Conservation (phyloP, 2,113 vertebrate species). For the Gnathonemus longibarbis region DNA sequence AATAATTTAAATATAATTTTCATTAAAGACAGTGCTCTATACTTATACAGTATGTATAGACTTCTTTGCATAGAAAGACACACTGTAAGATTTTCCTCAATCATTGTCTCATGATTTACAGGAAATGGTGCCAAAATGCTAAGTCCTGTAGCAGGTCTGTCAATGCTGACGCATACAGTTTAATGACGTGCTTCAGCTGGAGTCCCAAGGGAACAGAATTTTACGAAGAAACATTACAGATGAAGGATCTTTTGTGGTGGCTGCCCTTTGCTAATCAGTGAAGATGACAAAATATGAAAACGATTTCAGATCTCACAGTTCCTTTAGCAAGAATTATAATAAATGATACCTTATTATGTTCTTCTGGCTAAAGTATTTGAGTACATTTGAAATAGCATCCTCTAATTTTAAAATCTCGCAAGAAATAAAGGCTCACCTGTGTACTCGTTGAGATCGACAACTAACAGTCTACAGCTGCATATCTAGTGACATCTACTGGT, state of each 20-base stretch:
- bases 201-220: neutral
- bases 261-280: neutral
- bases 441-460: too few species aligned
- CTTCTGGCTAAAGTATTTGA: neutral
- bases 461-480: neutral
- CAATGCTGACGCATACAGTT: neutral
- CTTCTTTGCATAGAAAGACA: neutral
- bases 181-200: neutral
- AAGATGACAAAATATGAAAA: neutral
- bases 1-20: neutral
- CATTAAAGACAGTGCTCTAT: neutral
- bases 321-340: neutral
- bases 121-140: neutral
- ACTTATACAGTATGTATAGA: neutral
- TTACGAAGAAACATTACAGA: neutral
- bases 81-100: neutral
- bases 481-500: conserved; percentile 39
- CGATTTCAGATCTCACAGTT: neutral
- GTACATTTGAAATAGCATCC: neutral
- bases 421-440: neutral
- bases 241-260: neutral
- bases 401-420: neutral
- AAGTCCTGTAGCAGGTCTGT: neutral
- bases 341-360: neutral
- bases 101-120: neutral